A percentile compares a stretch with the other conserved stretches of the same genome.
phyloP scores from a whole-genome alignment of 2,113 vertebrate species.

The Ptychochromis oligacanthus region DNA sequence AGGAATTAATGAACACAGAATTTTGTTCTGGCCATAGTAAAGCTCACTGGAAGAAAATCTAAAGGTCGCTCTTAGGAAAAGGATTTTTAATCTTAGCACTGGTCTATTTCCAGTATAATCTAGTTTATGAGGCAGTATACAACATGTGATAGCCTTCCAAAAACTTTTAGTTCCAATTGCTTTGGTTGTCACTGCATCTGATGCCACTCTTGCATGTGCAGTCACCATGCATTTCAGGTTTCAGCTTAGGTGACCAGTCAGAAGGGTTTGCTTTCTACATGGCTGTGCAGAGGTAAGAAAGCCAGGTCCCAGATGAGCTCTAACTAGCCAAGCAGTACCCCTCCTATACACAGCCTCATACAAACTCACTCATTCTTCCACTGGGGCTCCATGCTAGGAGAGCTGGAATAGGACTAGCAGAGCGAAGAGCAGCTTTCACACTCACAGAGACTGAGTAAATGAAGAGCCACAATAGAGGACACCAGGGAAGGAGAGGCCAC shows the following conservation, averaged over 20 bases:
- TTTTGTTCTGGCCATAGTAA: background rate
- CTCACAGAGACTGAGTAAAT: slow-evolving; percentile 53
- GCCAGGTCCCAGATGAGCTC: slow-evolving; percentile 41
- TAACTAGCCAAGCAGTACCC: slow-evolving; percentile 60
- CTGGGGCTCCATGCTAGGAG: slow-evolving; percentile 16
- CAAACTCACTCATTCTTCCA: slow-evolving; percentile 47
- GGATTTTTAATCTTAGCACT: slow-evolving; percentile 15
- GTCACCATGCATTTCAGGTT: background rate
- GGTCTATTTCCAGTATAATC: slow-evolving; percentile 8
- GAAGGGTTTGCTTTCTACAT: background rate
- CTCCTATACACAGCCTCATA: slow-evolving; percentile 9
- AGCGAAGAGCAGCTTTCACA: slow-evolving; percentile 68
- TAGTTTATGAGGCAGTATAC: background rate
- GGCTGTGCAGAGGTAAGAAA: slow-evolving; percentile 36
- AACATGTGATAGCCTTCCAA: slow-evolving; percentile 16
- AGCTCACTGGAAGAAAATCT: slow-evolving; percentile 22
- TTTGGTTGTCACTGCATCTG: slow-evolving; percentile 34
- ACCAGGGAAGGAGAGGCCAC: slow-evolving; percentile 36
- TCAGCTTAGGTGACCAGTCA: slow-evolving; percentile 7
- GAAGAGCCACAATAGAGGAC: slow-evolving; percentile 60
- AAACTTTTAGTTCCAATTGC: slow-evolving; percentile 30
- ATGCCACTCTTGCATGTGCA: slow-evolving; percentile 20
- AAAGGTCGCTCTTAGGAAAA: slow-evolving; percentile 13
- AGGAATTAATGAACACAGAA: slow-evolving; percentile 4
- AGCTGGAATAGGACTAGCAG: slow-evolving; percentile 48